Percentiles rank a stretch among this genome's conserved stretches.
These are phyloP conservation scores for Cardinalis cardinalis DNA, from an alignment of 2,113 vertebrate genomes.

Conservation along the genomic window DNA sequence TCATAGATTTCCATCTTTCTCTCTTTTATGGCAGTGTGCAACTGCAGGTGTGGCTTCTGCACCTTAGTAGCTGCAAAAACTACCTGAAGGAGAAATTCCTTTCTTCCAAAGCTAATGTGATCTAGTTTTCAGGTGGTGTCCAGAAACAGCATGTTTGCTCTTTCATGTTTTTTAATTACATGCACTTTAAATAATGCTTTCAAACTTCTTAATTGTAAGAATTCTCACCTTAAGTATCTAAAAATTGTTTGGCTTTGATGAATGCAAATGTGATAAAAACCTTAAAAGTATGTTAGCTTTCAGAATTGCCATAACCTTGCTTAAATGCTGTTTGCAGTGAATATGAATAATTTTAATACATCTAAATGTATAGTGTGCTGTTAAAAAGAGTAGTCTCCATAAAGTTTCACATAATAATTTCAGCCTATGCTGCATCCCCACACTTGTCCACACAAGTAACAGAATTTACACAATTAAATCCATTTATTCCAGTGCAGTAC, in stretches of 20 bases:
- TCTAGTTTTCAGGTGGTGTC: neutral
- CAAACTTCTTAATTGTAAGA: conserved; percentile 5
- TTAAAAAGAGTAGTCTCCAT: neutral
- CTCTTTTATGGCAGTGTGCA: neutral
- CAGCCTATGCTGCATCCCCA: neutral
- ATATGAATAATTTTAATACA: neutral
- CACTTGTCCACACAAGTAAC: neutral
- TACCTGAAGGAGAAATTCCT: conserved; percentile 45
- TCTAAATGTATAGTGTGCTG: neutral
- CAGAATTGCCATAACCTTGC: neutral
- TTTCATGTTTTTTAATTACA: conserved; percentile 42
- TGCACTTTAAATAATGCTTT: neutral
- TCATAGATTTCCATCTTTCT: neutral
- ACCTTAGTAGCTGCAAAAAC: conserved; percentile 1
- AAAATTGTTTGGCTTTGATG: conserved; percentile 17
- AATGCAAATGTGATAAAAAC: neutral
- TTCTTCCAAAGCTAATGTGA: neutral
- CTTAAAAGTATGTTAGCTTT: neutral
- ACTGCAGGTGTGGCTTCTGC: neutral
- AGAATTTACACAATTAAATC: neutral
- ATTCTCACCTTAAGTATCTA: neutral
- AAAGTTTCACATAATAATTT: neutral
- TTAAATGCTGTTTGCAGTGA: neutral
- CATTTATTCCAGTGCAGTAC: neutral
- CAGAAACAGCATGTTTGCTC: neutral